Base-by-base conservation (phyloP, 2,888 invertebrate genomes). In the Smittia sp. region DNA sequence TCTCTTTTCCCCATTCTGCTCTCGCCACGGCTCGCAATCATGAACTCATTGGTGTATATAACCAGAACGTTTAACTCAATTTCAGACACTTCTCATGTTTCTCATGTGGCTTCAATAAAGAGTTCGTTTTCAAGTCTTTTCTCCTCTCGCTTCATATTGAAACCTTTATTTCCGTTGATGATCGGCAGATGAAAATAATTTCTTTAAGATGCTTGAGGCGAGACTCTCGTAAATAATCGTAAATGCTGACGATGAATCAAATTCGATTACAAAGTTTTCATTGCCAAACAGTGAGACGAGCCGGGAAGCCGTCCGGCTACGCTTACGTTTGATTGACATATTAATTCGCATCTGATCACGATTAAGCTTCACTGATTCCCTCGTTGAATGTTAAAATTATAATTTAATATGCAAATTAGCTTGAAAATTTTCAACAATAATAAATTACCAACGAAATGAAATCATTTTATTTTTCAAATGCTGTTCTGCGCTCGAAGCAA, bases 351-450 rank as follows among this genome's bases (percentile, higher is more conserved):
- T 32, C 65, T 11, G 38, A 65, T 32, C 65, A 65, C 65, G 38
- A 65, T 32, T 20, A 63, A 25, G 15, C 1, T 27, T 32, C 32
- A 32, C 32, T 32, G 32, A 32, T 25, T 1, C 24, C 27, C 15
- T 25, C 24, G n/a, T 32, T 32, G 32, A 32, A 32, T 32, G 32
- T 3, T 9, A 46, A 46, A 46, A 46, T 66, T 66, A 66, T 66
- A 66, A 66, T 66, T 66, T 66, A 66, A 66, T 66, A 66, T 66
- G 66, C 39, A 66, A 66, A 66, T 66, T 38, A 39, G 13, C 38
- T 38, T 15, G 22, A 20, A 38, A 39, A 15, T 66, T 66, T 27
- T 32, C 38, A 18, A 18, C 18, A n/a, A 27, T 66, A 66, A 66
- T 66, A 66, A 66, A 66, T 66, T 66, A 66, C 32, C 32, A 62